These are phyloP conservation scores for Percopsis omiscomaycus DNA, from an alignment of 2,797 vertebrate species.

Conservation along the genomic window DNA sequence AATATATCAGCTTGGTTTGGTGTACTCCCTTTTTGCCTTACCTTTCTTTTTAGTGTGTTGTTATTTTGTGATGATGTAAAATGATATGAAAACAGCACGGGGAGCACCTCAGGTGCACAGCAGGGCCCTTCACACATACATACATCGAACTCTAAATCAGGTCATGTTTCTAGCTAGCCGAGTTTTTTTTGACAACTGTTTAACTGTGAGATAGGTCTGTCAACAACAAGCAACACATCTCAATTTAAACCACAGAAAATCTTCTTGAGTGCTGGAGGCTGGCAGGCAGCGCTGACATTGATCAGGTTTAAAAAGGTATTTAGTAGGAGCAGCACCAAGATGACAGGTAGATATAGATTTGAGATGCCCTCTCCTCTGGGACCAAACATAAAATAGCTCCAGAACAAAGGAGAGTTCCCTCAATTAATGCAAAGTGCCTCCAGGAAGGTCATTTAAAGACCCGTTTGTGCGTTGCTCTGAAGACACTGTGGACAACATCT, in stretches of 20 bases:
- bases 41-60: background rate
- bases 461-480: background rate
- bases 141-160: slow-evolving; percentile 10
- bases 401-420: background rate
- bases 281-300: background rate
- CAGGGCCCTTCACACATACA: background rate
- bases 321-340: background rate
- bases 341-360: background rate
- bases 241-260: background rate
- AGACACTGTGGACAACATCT: too few relatives aligned
- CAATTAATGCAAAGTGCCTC: background rate
- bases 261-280: background rate
- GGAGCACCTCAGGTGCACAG: background rate
- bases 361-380: background rate
- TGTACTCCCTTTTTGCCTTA: slow-evolving; percentile 13
- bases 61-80: slow-evolving; percentile 7
- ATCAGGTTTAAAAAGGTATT: background rate
- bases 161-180: slow-evolving; percentile 1
- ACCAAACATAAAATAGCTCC: background rate
- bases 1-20: slow-evolving; percentile 50
- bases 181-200: background rate
- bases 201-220: background rate
- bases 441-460: slow-evolving; percentile 1
- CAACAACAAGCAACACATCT: background rate
- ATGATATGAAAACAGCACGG: slow-evolving; percentile 1